These are phyloP conservation scores for Urechis unicinctus DNA, from an alignment of 2,888 invertebrate species.

Conservation along the genomic window DNA sequence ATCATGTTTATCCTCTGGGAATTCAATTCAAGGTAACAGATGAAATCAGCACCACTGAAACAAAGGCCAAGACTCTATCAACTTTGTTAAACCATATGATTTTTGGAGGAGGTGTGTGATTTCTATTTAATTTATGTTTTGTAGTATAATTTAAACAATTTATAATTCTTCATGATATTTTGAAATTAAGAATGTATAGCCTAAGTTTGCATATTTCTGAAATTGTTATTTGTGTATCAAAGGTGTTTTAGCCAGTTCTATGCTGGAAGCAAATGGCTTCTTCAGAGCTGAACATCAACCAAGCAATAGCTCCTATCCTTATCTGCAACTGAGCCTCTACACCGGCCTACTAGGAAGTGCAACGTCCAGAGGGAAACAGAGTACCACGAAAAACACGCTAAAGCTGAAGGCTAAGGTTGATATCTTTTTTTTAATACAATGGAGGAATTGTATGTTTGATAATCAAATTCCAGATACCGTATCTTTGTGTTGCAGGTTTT, in stretches of 20 bases:
- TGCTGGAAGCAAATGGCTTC: constrained; percentile 53
- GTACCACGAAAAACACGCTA: no score
- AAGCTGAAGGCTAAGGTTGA: no score
- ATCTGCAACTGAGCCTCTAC: constrained; percentile 16
- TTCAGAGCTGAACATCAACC: constrained; percentile 12
- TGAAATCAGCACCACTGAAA: constrained; percentile 14
- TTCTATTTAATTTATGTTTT: no score
- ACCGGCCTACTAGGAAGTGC: constrained; percentile 11
- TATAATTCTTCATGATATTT: no score
- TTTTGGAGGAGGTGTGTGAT: constrained; percentile 24
- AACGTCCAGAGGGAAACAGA: constrained; percentile 8
- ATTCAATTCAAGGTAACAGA: constrained; percentile 12
- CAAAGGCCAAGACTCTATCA: constrained; percentile 15
- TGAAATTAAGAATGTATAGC: no score
- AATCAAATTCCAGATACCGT: no score
- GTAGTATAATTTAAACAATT: no score
- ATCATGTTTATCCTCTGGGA: constrained; percentile 26
- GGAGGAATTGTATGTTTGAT: no score
- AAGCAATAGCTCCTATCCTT: constrained; percentile 10
- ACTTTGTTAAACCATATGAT: constrained; percentile 24
- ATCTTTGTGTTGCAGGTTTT: no score
- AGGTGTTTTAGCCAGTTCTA: constrained; percentile 21
- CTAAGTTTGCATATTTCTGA: no score
- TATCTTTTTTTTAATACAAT: not conserved
- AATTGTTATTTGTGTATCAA: no score